A percentile compares a stretch with the other conserved stretches of the same genome.
These are phyloP conservation scores for Creontiades dilutus DNA, from an alignment of 2,888 invertebrate species.

Conservation along the genomic window DNA sequence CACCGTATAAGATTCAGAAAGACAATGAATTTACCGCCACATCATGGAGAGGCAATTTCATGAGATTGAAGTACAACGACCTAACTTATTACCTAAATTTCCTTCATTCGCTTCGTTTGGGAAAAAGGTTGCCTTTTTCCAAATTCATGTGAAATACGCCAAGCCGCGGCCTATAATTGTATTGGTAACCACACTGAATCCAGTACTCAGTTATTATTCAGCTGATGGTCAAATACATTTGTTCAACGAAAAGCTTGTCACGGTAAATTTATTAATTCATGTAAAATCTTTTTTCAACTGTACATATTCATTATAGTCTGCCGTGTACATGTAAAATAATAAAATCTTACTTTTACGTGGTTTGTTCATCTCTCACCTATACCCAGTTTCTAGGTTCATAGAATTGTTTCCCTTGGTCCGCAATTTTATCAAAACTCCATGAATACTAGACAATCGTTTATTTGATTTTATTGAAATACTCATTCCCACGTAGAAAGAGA, in stretches of 20 bases:
- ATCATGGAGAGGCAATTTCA: background rate
- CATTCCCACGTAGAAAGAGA: too few relatives aligned
- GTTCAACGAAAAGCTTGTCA: constrained; percentile 20
- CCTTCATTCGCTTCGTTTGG: background rate
- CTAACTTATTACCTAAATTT: background rate
- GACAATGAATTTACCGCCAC: background rate
- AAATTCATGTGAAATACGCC: background rate
- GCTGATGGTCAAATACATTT: background rate
- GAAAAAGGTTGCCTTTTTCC: background rate
- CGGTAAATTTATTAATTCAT: background rate
- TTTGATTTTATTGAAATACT: too few relatives aligned
- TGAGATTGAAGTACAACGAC: background rate
- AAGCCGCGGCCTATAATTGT: background rate
- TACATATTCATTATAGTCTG: constrained; percentile 38
- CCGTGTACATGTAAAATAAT: constrained; percentile 51
- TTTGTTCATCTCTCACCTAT: background rate
- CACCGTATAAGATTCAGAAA: background rate
- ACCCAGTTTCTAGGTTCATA: background rate
- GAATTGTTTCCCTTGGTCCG: too few relatives aligned
- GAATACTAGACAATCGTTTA: too few relatives aligned
- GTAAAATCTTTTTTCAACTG: background rate
- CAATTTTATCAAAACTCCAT: too few relatives aligned
- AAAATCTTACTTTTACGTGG: constrained; percentile 33
- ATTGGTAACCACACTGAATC: background rate
- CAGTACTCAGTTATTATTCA: background rate